Evolutionary conservation across 2,888 invertebrate species (phyloP).

Genomic region (Caradrina clavipalpis): DNA sequence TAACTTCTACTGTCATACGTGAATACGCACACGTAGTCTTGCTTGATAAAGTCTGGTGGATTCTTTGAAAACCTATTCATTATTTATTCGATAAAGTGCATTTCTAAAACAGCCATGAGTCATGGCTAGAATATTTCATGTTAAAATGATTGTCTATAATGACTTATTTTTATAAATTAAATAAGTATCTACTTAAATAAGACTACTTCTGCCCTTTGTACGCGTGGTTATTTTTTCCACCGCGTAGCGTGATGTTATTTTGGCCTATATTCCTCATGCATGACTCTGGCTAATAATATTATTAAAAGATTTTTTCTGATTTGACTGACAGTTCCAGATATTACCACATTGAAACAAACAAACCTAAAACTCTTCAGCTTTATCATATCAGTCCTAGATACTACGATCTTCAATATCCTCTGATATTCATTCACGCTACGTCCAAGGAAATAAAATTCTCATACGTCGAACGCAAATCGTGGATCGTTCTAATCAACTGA

Average conservation of each 20-base stretch:
- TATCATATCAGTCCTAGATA: no score
- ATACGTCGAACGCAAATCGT: constrained; percentile 29
- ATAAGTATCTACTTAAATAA: no score
- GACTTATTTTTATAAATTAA: background rate
- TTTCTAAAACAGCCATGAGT: constrained; percentile 12
- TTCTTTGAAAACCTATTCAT: constrained; percentile 9
- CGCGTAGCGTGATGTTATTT: no score
- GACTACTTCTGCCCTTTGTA: no score
- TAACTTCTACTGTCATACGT: background rate
- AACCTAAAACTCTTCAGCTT: no score
- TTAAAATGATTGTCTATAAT: background rate
- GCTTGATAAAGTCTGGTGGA: background rate
- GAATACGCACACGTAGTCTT: constrained; percentile 1
- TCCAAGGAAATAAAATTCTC: constrained; percentile 39
- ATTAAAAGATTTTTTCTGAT: no score
- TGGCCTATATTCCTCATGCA: no score
- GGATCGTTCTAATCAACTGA: constrained; percentile 52
- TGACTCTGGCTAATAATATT: no score
- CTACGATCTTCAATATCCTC: background rate
- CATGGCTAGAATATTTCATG: background rate
- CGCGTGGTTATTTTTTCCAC: no score
- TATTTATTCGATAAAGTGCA: constrained; percentile 17
- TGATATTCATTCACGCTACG: background rate
- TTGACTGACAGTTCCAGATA: no score
- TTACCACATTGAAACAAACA: no score